phyloP scores from a whole-genome alignment of 2,113 vertebrate genomes.

The Motacilla alba region DNA sequence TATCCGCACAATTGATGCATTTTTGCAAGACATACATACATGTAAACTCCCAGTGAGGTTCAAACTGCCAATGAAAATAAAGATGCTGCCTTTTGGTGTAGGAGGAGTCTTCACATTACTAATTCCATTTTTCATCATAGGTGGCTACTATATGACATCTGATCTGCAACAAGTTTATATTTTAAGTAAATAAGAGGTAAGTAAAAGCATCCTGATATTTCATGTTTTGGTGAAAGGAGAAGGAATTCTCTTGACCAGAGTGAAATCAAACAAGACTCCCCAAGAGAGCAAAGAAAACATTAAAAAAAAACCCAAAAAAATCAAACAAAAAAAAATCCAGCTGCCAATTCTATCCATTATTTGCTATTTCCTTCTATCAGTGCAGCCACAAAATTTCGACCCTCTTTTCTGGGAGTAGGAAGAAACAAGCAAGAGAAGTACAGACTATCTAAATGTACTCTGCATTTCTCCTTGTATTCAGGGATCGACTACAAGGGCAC shows the following conservation, averaged over 20 bases:
- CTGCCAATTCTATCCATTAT: background rate
- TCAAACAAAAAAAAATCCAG: background rate
- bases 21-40: background rate
- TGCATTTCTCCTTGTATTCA: background rate
- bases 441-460: background rate
- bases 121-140: background rate
- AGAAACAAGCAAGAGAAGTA: background rate
- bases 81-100: background rate
- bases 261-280: background rate
- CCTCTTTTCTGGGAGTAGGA: background rate
- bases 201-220: background rate
- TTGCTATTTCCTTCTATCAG: background rate
- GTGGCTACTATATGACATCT: background rate
- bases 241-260: background rate
- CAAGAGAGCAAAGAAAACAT: background rate
- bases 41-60: background rate
- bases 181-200: background rate
- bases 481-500: background rate
- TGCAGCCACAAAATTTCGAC: background rate
- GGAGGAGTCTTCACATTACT: background rate
- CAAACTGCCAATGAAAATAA: background rate
- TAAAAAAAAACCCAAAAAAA: background rate
- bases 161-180: background rate
- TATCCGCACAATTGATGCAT: rapidly evolving
- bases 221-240: background rate